Evolutionary conservation across 2,113 vertebrate species (phyloP).

Genomic region (Trichechus manatus): DNA sequence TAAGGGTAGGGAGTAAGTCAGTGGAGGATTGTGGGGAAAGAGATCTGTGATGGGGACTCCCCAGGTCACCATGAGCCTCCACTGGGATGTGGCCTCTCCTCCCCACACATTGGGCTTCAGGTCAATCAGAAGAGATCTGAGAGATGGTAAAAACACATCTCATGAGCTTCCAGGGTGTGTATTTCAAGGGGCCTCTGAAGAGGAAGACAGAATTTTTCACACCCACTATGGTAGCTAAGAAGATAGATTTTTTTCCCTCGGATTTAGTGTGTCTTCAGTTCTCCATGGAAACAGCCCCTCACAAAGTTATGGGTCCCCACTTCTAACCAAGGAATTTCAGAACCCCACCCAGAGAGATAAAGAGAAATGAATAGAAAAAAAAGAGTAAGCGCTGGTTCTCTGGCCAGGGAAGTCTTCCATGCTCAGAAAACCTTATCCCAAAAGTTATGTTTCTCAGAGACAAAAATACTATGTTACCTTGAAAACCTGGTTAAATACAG

Average conservation of each 20-base stretch:
- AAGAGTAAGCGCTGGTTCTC: background rate
- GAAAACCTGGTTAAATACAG: background rate
- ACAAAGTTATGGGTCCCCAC: background rate
- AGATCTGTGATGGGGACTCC: background rate
- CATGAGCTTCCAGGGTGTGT: background rate
- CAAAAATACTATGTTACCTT: background rate
- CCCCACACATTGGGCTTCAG: background rate
- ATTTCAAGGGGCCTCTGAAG: background rate
- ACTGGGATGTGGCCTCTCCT: background rate
- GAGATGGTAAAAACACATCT: background rate
- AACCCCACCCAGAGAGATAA: background rate
- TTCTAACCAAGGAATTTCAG: background rate
- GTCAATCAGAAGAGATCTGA: background rate
- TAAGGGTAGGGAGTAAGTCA: background rate
- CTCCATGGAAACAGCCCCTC: background rate
- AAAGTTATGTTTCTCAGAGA: conserved; percentile 17
- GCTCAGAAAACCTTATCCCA: background rate
- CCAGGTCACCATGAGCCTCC: background rate
- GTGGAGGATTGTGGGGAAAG: background rate
- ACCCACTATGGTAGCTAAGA: background rate
- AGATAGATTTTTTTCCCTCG: background rate
- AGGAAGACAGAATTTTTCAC: background rate
- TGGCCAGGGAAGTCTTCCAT: background rate
- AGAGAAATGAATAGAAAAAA: background rate
- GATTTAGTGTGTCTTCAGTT: background rate